Evolutionary conservation across 1,140 invertebrate species (phyloP).

Genomic region (Trichonephila inaurata): DNA sequence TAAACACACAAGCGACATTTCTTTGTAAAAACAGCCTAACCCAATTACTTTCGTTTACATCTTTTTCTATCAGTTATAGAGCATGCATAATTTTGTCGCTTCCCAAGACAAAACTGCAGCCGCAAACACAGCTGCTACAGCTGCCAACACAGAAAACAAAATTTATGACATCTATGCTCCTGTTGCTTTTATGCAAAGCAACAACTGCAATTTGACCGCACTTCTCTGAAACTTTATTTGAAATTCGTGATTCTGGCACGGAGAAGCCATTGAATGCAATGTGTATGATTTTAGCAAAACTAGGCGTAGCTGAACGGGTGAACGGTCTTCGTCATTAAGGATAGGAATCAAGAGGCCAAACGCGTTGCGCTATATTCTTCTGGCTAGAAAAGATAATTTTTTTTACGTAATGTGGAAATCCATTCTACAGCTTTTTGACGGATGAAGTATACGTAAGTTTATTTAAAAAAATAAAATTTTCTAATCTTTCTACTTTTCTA

Average conservation of each 20-base stretch:
- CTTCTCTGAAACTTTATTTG: not conserved
- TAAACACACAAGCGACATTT: no score
- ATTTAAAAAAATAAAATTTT: no score
- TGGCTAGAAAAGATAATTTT: no score
- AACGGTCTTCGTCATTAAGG: no score
- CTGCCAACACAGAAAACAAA: slow-evolving; percentile 17
- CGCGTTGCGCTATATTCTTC: no score
- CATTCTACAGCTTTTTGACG: no score
- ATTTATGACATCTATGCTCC: not conserved
- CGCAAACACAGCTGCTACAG: slow-evolving; percentile 19
- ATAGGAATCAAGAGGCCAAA: no score
- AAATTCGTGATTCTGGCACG: not conserved
- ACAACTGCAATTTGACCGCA: not conserved
- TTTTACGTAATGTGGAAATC: no score
- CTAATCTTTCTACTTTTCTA: no score
- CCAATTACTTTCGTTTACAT: not conserved
- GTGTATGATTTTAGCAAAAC: no score
- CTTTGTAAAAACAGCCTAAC: not conserved
- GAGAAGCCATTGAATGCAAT: not conserved
- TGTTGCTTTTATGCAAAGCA: slow-evolving; percentile 22
- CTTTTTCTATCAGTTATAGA: not conserved
- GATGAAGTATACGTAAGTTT: no score
- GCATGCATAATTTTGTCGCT: not conserved
- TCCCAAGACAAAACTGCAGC: not conserved
- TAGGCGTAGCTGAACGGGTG: no score